Evolutionary conservation across 2,113 vertebrate genomes (phyloP).

Genomic region (Percopsis transmontana): DNA sequence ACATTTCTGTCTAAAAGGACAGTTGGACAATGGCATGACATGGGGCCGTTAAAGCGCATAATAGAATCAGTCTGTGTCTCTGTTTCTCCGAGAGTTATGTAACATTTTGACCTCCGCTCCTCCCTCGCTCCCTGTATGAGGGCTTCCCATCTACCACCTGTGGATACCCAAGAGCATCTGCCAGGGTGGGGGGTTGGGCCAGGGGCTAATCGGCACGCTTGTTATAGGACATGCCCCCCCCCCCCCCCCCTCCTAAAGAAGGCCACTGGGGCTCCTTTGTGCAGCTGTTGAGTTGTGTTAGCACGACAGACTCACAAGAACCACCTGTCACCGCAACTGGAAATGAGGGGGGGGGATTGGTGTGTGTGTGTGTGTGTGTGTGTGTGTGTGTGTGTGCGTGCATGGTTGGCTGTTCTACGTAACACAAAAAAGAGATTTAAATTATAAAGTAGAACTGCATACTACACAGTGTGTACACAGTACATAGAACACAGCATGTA

Average conservation of each 20-base stretch:
- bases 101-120: constrained; percentile 20
- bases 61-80: constrained; percentile 17
- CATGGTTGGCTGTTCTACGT: background rate
- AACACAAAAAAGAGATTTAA: background rate
- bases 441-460: background rate
- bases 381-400: constrained; percentile 4
- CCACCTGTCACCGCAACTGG: constrained; percentile 81
- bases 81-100: constrained; percentile 4
- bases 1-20: constrained; percentile 12
- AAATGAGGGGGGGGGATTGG: constrained; percentile 55
- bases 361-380: background rate
- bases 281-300: constrained; percentile 76
- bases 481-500: too few relatives aligned
- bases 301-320: constrained; percentile 68
- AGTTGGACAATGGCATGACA: background rate
- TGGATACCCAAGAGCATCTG: constrained; percentile 71
- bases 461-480: too few relatives aligned
- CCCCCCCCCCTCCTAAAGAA: constrained; percentile 46
- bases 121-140: constrained; percentile 19
- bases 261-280: constrained; percentile 73
- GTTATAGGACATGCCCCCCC: constrained; percentile 63
- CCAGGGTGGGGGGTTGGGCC: constrained; percentile 62
- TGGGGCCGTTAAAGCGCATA: background rate
- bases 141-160: constrained; percentile 63
- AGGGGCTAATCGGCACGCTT: constrained; percentile 67